Conservation (phyloP, 2,888 invertebrate genomes). For the Cheilosia urbana region DNA sequence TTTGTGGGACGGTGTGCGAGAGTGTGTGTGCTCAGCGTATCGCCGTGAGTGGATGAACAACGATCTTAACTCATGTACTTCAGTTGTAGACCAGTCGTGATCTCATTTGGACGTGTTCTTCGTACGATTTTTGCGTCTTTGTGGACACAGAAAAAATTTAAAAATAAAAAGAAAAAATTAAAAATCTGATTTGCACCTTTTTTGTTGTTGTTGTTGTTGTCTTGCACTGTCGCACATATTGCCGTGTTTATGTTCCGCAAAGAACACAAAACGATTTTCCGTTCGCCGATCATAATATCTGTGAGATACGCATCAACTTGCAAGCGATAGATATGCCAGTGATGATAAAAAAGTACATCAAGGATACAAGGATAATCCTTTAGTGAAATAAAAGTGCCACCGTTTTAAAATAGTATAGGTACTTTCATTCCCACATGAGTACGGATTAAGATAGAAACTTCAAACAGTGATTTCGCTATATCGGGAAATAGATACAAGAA, state of each 20-base stretch:
- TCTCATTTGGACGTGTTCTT: constrained; percentile 83
- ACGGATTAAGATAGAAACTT: constrained; percentile 43
- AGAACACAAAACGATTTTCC: constrained; percentile 36
- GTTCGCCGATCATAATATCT: background rate
- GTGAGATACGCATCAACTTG: constrained; percentile 35
- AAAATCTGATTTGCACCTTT: constrained; percentile 27
- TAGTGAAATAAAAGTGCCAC: constrained; percentile 45
- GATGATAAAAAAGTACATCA: constrained; percentile 38
- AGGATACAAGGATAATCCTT: constrained; percentile 74
- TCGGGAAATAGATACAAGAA: constrained; percentile 1
- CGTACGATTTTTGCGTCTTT: constrained; percentile 74
- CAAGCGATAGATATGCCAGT: constrained; percentile 57
- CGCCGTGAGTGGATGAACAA: constrained; percentile 63
- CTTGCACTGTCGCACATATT: constrained; percentile 48
- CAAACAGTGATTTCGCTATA: constrained; percentile 27
- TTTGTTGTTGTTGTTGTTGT: constrained; percentile 13
- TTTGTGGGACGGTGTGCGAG: constrained; percentile 39
- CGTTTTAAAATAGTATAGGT: constrained; percentile 5
- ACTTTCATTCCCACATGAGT: constrained; percentile 38
- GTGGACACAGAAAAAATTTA: constrained; percentile 47
- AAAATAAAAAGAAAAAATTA: constrained; percentile 40
- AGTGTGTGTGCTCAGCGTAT: constrained; percentile 47
- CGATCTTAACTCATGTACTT: constrained; percentile 77
- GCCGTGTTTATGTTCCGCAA: constrained; percentile 68
- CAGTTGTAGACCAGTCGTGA: constrained; percentile 84